Base-by-base conservation (phyloP, 2,888 invertebrate species). In the Chrysolina haemoptera region DNA sequence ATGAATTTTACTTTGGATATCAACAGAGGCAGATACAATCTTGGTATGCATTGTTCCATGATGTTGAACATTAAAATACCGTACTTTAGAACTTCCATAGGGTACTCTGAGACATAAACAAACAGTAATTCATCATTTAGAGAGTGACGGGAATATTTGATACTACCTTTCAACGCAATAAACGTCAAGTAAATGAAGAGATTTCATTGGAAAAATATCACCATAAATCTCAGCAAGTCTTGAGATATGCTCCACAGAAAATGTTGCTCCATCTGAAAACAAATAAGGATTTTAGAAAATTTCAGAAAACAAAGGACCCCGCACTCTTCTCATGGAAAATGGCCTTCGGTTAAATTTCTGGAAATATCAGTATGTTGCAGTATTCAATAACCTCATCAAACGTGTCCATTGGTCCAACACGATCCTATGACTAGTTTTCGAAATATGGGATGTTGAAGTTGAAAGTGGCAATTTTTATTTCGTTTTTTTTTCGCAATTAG, bases 41-140 rank as follows among this genome's bases (percentile, higher is more conserved):
- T 75, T 35, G 79, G 69, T 18, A 80, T 9, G 16, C 73, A 69
- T 22, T 74, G 62, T 35, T 79, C 79, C 62, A 79, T 35, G n/a
- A 77, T 75, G n/a, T 69, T 77, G 63, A 76, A 78, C 20, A 67
- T 62, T 53, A 76, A 67, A 12, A 81, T 35, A 16, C 79, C 81
- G 64, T 79, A 81, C 62, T 79, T 81, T 12, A 80, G 66, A 6
- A 73, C 70, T 62, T 80, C 79, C 10, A 78, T 12, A 5, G 81
- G 80, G 64, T 75, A 72, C 53, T 76, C 81, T 80, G 46, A 20
- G 77, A 73, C 16, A 66, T 4, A 27, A 46, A 65, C 6, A 22
- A 9, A 62, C 4, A 16, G 20, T 35, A 71, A 69, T 66, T 50
- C 20, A 71, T 70, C 35, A 22, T 64, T 68, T 40, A 66, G 55